Base-by-base conservation (phyloP, 2,113 vertebrate genomes). In the Paracyprichromis sp. region DNA sequence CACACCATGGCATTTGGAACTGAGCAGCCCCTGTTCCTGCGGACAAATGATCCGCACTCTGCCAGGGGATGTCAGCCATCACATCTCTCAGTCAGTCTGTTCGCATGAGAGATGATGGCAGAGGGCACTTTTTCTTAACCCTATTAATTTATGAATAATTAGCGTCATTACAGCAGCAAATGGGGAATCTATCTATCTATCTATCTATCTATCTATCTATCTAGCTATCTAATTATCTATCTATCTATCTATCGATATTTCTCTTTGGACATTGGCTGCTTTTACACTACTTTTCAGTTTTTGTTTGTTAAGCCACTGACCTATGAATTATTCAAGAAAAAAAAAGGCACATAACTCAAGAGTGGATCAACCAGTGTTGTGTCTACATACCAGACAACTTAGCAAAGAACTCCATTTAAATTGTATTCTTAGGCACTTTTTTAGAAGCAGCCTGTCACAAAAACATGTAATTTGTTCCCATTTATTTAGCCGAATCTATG, bases 21-120 rank as follows among this genome's bases (percentile, higher is more conserved):
- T 54, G 91, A 95, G 93, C 54, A 76, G 91, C 92, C 90, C 90
- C 93, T 88, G 91, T 93, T 93, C 88, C 93, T 86, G 86, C 6
- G 90, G 93, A 95, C 94, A 96, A 96, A 95, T 94, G 95, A 96
- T 95, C 86, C 84, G 52, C 95, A 87, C 90, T 94, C 90, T 94
- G 95, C 94, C 92, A 92, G 92, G 84, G 91, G 93, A 94, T 92
- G 93, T 95, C 94, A 96, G 93, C 90, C 94, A 92, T 91, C 89
- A 88, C 38, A 83, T 92, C 94, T 90, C 88, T 93, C 93, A 84
- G 92, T 95, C 94, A 92, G 85, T 69, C 91, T 45, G 89, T 63
- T 94, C 92, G 81, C 89, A 89, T 86, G 89, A 90, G 91, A 83
- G 89, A 93, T 89, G 91, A 87, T 90, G 95, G 90, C 91, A 85